A percentile compares a stretch with the other conserved stretches of the same genome.
phyloP scores from a whole-genome alignment of 2,113 vertebrate genomes.

The Varanus komodoensis region DNA sequence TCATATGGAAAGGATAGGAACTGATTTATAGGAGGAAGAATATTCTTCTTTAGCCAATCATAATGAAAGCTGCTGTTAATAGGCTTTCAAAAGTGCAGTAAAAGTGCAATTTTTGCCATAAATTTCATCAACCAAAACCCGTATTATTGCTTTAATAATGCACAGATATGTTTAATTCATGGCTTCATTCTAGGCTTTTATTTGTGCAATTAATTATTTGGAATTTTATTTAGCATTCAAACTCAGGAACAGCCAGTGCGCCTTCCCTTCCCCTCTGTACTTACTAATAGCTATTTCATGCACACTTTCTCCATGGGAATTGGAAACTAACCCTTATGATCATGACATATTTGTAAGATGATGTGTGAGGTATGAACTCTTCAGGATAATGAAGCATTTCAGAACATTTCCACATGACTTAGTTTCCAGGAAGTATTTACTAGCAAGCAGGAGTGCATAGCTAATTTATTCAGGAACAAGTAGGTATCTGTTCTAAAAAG shows the following conservation, averaged over 20 bases:
- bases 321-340: not conserved
- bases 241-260: not conserved
- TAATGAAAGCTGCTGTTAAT: not conserved
- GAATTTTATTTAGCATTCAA: conserved; percentile 11
- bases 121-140: conserved; percentile 1
- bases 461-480: not conserved
- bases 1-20: not conserved
- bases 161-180: not conserved
- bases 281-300: conserved; percentile 1
- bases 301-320: not conserved
- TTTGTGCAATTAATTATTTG: conserved; percentile 16
- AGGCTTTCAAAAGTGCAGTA: conserved; percentile 10
- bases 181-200: not conserved
- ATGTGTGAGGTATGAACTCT: not conserved
- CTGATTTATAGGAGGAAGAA: not conserved
- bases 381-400: conserved; percentile 34
- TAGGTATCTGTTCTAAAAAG: not conserved
- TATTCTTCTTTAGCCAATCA: not conserved
- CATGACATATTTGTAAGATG: not conserved
- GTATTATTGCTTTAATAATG: conserved; percentile 3
- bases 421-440: conserved; percentile 31
- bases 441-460: not conserved
- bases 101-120: not conserved
- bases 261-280: not conserved
- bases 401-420: conserved; percentile 15